Conservation (phyloP, 2,113 vertebrate species). For the Otocyon megalotis region DNA sequence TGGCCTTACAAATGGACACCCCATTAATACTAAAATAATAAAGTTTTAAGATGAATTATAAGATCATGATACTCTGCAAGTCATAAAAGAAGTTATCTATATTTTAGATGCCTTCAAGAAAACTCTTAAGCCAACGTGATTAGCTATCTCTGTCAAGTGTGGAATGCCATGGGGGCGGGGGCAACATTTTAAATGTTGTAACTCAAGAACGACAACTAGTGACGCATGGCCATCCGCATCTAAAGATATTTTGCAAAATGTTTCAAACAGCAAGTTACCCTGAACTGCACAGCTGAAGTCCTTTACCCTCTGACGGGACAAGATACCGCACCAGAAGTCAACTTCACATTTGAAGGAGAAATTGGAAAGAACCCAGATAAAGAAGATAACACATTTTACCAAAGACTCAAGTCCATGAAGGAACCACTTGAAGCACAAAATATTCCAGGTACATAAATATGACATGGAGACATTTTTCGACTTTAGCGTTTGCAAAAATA, state of each 20-base stretch:
- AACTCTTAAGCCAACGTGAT: background rate
- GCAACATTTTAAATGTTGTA: background rate
- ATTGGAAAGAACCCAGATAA: conserved; percentile 84
- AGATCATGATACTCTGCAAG: background rate
- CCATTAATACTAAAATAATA: conserved; percentile 38
- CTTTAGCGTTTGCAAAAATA: conserved; percentile 41
- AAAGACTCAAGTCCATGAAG: conserved; percentile 84
- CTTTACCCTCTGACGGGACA: conserved; percentile 86
- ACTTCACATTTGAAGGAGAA: conserved; percentile 86
- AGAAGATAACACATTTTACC: conserved; percentile 91
- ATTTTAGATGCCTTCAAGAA: conserved; percentile 28
- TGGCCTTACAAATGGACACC: background rate
- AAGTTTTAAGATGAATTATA: background rate
- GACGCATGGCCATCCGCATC: background rate
- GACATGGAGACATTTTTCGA: background rate
- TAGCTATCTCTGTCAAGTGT: conserved; percentile 19
- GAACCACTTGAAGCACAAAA: conserved; percentile 86
- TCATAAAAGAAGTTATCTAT: background rate
- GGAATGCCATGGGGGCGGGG: background rate
- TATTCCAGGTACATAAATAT: conserved; percentile 91
- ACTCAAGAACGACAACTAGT: background rate
- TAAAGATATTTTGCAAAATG: conserved; percentile 52
- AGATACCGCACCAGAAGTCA: conserved; percentile 87
- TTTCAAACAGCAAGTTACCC: conserved; percentile 79
- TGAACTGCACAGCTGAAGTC: conserved; percentile 91